Evolutionary conservation across 2,113 vertebrate species (phyloP).

Genomic region (Todiramphus chloris): DNA sequence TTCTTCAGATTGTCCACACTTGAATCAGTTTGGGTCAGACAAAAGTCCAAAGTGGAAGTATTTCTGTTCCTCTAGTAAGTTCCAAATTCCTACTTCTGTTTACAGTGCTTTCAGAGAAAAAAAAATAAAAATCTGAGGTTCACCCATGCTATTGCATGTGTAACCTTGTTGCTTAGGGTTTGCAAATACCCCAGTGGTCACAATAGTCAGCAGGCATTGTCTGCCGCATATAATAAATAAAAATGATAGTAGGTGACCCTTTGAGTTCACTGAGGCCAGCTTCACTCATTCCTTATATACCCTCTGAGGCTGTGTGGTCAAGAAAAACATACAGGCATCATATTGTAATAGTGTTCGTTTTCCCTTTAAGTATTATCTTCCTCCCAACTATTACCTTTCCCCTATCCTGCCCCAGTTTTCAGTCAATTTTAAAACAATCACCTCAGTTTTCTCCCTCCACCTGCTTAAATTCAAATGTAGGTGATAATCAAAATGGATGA

Average conservation of each 20-base stretch:
- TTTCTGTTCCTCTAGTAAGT: background rate
- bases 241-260: background rate
- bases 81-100: background rate
- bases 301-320: background rate
- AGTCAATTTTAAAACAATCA: background rate
- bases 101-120: background rate
- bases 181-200: background rate
- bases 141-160: background rate
- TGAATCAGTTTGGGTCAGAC: background rate
- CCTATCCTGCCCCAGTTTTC: background rate
- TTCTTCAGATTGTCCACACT: background rate
- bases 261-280: background rate
- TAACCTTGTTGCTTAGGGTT: background rate
- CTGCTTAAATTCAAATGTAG: background rate
- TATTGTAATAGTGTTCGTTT: background rate
- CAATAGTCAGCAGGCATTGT: background rate
- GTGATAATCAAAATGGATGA: background rate
- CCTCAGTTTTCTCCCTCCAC: background rate
- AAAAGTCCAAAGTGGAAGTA: background rate
- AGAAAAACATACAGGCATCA: background rate
- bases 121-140: background rate
- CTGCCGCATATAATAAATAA: background rate
- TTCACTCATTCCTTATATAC: background rate
- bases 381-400: background rate
- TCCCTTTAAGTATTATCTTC: background rate